Base-by-base conservation (phyloP, 1,140 invertebrate species). In the Drosophila simulans region DNA sequence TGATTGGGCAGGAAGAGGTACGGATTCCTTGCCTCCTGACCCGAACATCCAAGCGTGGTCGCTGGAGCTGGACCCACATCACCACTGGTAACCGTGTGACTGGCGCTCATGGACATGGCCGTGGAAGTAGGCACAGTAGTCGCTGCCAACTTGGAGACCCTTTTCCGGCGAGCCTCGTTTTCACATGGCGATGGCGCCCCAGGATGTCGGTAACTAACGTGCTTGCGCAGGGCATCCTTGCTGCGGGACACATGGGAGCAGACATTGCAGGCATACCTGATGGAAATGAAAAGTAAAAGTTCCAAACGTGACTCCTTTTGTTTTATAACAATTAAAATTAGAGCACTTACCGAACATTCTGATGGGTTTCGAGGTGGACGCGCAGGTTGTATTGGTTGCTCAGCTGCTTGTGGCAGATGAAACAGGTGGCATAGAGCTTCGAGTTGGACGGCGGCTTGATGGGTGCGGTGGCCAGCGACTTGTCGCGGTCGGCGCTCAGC, bases 361-460 rank as follows among this genome's bases (percentile, higher is more conserved):
- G 96, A 90, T 97, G 97, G 13, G 97, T 97, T 90, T 97, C 97
- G 94, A 97, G 95, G 88, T 97, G 97, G 69, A 98, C 97, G 46
- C 97, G 94, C 78, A 97, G 93, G 92, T 98, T 98, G 92, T 98
- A 98, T 91, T 97, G 97, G 93, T 97, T 97, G 92, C 96, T 97
- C 35, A 97, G 93, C 63, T 97, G 96, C 92, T 97, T 97, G 77
- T 96, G 95, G 93, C 97, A 97, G 39, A 97, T 94, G 59, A 95
- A 94, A 92, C 97, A 97, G n/a, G 95, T 95, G n/a, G 95, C 95
- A 85, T 90, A 93, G 5, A 92, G 74, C 62, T 93, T 93, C n/a
- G 92, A 89, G 63, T 92, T 93, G 20, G 93, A 93, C 8, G 92
- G 92, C 46, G 90, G 77, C 56, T 92, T 91, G 17, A 63, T 59